Base-by-base conservation (phyloP, 2,888 invertebrate species). In the Drosophila bunnanda region DNA sequence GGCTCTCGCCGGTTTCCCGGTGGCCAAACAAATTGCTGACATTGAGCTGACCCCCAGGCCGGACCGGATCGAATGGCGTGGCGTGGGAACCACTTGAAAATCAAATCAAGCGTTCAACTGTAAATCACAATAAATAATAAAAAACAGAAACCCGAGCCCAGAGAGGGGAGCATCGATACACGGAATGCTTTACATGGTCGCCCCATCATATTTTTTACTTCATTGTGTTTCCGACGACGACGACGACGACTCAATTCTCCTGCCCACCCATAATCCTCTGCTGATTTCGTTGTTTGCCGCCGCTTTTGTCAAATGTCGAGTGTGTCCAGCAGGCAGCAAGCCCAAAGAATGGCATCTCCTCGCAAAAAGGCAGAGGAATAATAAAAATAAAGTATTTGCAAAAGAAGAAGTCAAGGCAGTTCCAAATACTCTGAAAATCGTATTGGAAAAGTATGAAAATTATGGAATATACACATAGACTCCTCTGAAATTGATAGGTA, bases 81-180 rank as follows among this genome's bases (percentile, higher is more conserved):
- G 79, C 75, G 82, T 80, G 80, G 82, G 78, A 89, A 87, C 80
- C 87, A 90, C 91, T 91, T 90, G 89, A 91, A 89, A 91, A 86
- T 90, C 91, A 90, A 91, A 91, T 91, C 91, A 90, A 89, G 89
- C 91, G 79, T 85, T 91, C 91, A 91, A 85, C 90, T 90, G 91
- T 90, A 85, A 90, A 90, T 89, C 90, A 88, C 85, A 89, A 91
- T 91, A 91, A 91, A 91, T 90, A 91, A 90, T 85, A 88, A 89
- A 81, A 89, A 39, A 46, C 46, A 48, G 8, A 54, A 20, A 8
- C 17, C 17, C 30, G 17, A 13, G 28, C 46, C 28, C 46, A 30
- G 17, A 55, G 48, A 41, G 22, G 44, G 41, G 55, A 50, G 32
- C 12, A 56, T 71, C 73, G 70, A 73, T 74, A 52, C 65, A 53